A percentile compares a stretch with the other conserved stretches of the same genome.
Evolutionary conservation across 2,113 vertebrate genomes (phyloP).

Genomic region (Piprites chloris): DNA sequence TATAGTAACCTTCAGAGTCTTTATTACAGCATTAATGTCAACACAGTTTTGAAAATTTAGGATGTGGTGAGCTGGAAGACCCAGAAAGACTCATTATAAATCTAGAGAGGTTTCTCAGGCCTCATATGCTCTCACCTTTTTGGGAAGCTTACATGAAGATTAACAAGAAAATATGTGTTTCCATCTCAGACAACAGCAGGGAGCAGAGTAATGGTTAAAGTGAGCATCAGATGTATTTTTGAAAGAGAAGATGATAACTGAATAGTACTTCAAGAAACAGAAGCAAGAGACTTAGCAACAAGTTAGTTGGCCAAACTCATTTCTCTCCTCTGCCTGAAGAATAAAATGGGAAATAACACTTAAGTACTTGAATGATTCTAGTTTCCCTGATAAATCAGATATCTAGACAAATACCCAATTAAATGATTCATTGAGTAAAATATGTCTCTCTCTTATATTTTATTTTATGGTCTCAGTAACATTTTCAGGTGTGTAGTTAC

Average conservation of each 20-base stretch:
- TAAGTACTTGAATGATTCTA: background rate
- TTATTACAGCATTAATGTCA: background rate
- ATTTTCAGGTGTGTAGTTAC: background rate
- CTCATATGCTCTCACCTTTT: background rate
- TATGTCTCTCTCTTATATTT: background rate
- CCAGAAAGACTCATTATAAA: background rate
- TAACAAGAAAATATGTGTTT: background rate
- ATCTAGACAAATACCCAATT: background rate
- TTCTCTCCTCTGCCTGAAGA: background rate
- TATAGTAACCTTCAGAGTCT: background rate
- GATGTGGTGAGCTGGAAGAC: background rate
- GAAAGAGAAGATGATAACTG: background rate
- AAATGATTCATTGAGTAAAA: background rate
- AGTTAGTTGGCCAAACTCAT: background rate
- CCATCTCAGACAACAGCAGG: background rate
- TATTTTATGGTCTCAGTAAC: background rate
- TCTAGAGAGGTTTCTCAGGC: background rate
- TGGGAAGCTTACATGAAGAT: background rate
- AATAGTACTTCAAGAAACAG: background rate
- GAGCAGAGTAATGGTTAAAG: background rate
- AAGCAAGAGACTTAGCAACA: background rate
- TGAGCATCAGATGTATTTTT: background rate
- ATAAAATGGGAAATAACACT: background rate
- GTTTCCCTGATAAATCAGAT: background rate
- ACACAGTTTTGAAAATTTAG: background rate